Base-by-base conservation (phyloP, 2,797 vertebrate species). In the Simalia tracyae region DNA sequence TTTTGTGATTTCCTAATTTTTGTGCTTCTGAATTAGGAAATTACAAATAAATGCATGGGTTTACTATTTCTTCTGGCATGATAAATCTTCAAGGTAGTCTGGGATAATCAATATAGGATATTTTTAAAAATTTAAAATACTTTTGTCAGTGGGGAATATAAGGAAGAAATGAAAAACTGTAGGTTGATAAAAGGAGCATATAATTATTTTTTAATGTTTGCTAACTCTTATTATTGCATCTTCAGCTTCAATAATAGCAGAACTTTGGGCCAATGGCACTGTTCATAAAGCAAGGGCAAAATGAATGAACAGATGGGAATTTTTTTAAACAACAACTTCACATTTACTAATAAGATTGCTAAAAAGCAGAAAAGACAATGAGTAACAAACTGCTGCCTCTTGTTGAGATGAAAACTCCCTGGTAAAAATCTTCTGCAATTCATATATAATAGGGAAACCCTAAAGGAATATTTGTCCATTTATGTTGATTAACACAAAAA, bases 401-500 rank as follows among this genome's bases (percentile, higher is more conserved):
- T 90, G 85, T 81, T 36, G 72, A 87, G 92, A 87, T 90, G 92
- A 87, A 90, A 87, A 56, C 17, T 1, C n/a, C n/a, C 31, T 72
- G 76, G 54, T 54, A 50, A 57, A 86, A 60, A 28, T 60, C 36
- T 68, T 31, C 28, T 84, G 31, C n/a, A 87, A 81, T 56, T 61
- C 46, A 84, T 56, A 56, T n/a, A 64, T 59, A 92, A 68, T 50
- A 92, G 63, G 28, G 54, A 89, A 92, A 57, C 76, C 60, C 31
- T 28, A 85, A 66, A 89, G 63, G 61, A 89, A 92, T 81, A 89
- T 86, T 92, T 89, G 36, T 72, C 61, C 63, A 89, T 91, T 91
- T 91, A 72, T 87, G 85, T 76, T 9, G 46, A 59, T 91, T 63
- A 61, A 61, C 17, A 19, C 12, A 87, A 42, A 60, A 61, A 63